Conservation (phyloP, 2,888 invertebrate genomes). For the Drosophila planitibia region DNA sequence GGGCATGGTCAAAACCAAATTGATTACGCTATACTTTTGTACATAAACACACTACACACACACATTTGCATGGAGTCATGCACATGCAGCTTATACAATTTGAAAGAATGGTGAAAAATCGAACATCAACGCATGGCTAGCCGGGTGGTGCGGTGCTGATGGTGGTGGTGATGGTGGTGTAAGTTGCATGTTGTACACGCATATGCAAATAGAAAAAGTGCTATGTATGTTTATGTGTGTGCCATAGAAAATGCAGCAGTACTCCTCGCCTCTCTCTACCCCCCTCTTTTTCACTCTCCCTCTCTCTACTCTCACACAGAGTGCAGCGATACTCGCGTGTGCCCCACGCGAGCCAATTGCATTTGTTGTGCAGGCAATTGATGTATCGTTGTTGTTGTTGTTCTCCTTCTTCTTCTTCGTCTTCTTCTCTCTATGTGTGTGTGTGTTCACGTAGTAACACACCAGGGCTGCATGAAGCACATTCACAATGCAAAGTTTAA, state of each 20-base stretch:
- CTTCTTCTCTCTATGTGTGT: background rate
- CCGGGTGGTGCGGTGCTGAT: conserved; percentile 42
- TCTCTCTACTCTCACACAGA: conserved; percentile 2
- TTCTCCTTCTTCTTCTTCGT: conserved; percentile 10
- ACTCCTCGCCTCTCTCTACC: conserved; percentile 9
- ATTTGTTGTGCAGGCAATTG: conserved; percentile 57
- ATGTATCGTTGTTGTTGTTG: conserved; percentile 41
- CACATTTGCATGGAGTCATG: conserved; percentile 3
- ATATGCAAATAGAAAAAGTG: conserved; percentile 54
- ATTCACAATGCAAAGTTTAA: background rate
- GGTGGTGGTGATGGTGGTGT: conserved; percentile 23
- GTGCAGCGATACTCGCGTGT: conserved; percentile 20
- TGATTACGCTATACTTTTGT: conserved; percentile 32
- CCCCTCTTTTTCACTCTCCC: conserved; percentile 1
- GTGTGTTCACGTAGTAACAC: conserved; percentile 24
- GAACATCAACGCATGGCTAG: conserved; percentile 66
- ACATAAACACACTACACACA: background rate
- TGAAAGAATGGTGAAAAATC: conserved; percentile 72
- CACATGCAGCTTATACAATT: conserved; percentile 36
- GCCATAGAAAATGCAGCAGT: conserved; percentile 42
- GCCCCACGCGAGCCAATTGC: conserved; percentile 56
- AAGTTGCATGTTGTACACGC: conserved; percentile 52
- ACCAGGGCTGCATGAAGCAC: conserved; percentile 44
- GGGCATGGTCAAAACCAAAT: conserved; percentile 43
- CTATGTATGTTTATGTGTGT: conserved; percentile 22